Conservation (phyloP, 1,140 invertebrate species). For the Apocrypta bakeri region DNA sequence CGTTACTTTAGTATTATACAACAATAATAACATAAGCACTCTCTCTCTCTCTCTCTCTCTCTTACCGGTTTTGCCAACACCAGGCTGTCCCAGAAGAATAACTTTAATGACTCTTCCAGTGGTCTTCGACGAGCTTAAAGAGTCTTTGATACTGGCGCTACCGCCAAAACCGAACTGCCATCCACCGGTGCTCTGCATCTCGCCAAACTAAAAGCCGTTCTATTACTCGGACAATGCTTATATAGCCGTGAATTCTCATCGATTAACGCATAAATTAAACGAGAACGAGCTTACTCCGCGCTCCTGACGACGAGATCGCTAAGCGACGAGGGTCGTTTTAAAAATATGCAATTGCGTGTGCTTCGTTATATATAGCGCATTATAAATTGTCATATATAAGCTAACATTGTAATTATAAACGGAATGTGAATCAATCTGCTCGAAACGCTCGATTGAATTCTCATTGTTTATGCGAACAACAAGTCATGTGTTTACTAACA, state of each 20-base stretch:
- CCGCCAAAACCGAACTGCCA: slow-evolving; percentile 54
- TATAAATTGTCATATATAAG: background rate
- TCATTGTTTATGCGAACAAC: too few relatives aligned
- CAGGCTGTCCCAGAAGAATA: slow-evolving; percentile 84
- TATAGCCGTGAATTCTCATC: background rate
- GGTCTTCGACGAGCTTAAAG: slow-evolving; percentile 39
- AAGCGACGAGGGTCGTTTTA: background rate
- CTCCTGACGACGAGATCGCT: too few relatives aligned
- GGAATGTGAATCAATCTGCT: background rate
- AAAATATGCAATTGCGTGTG: too few relatives aligned
- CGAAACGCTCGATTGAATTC: too few relatives aligned
- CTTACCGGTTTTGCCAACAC: slow-evolving; percentile 87
- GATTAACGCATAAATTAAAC: slow-evolving; percentile 20
- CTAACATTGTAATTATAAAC: background rate
- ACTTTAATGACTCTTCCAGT: slow-evolving; percentile 74
- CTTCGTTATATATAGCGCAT: too few relatives aligned
- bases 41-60: background rate
- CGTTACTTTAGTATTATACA: too few relatives aligned
- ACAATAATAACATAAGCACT: too few relatives aligned
- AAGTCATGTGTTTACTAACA: too few relatives aligned
- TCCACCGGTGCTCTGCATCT: slow-evolving; percentile 52
- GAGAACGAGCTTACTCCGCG: background rate
- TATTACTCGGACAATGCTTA: background rate
- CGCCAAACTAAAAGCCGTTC: background rate
- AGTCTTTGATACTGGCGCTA: slow-evolving; percentile 55